A percentile compares a stretch with the other conserved stretches of the same genome.
phyloP scores from a whole-genome alignment of 2,888 invertebrate genomes.

The Volucella bombylans region DNA sequence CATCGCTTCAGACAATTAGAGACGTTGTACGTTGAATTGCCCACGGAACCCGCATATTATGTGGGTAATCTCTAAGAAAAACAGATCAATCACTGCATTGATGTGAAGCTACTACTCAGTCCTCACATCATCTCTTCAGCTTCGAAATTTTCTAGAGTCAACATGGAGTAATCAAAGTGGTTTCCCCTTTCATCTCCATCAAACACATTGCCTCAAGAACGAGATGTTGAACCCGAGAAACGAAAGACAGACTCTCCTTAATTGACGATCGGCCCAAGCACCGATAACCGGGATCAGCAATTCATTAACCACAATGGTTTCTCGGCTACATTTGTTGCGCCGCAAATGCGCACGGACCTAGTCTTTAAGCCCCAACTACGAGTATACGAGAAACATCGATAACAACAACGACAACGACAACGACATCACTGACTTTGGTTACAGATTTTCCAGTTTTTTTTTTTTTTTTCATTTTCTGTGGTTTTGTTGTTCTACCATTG shows the following conservation, averaged over 20 bases:
- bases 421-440: slow-evolving; percentile 10
- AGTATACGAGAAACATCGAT: slow-evolving; percentile 22
- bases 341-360: not conserved
- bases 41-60: slow-evolving; percentile 41
- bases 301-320: slow-evolving; percentile 71
- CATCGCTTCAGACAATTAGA: slow-evolving; percentile 41
- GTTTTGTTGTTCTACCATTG: slow-evolving; percentile 59
- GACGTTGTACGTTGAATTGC: slow-evolving; percentile 34
- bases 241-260: slow-evolving; percentile 33
- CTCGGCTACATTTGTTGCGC: slow-evolving; percentile 12
- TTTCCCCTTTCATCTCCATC: not conserved
- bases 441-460: slow-evolving; percentile 39
- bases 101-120: slow-evolving; percentile 28
- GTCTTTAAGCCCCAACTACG: not conserved
- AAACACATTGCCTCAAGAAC: not conserved
- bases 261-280: slow-evolving; percentile 57
- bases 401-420: not conserved
- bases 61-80: slow-evolving; percentile 56
- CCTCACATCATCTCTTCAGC: slow-evolving; percentile 10
- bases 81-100: slow-evolving; percentile 63
- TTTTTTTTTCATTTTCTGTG: slow-evolving; percentile 49
- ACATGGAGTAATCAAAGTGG: slow-evolving; percentile 3
- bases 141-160: not conserved
- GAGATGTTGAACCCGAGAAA: slow-evolving; percentile 60
- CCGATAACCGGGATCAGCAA: slow-evolving; percentile 67